phyloP scores from a whole-genome alignment of 2,888 invertebrate genomes.

The Meta bourneti region DNA sequence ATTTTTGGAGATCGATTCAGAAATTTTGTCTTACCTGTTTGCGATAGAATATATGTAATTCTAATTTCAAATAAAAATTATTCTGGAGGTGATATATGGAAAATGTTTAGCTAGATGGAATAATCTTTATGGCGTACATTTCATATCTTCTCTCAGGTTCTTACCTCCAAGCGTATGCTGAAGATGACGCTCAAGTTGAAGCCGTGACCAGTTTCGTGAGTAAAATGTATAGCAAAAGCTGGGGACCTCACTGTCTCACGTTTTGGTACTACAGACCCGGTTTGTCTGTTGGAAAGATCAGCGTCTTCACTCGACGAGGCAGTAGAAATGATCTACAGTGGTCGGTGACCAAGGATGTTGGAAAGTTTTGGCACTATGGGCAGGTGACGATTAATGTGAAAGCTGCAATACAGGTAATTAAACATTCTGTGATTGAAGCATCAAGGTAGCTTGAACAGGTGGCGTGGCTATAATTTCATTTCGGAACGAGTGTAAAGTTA shows the following conservation, averaged over 20 bases:
- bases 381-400: constrained; percentile 44
- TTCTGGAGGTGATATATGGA: background rate
- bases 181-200: background rate
- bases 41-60: background rate
- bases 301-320: constrained; percentile 6
- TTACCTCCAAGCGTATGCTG: constrained; percentile 61
- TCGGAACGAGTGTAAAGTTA: too few species aligned
- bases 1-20: background rate
- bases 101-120: too few species aligned
- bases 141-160: constrained; percentile 29
- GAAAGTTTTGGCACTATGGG: constrained; percentile 67
- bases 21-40: background rate
- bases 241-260: constrained; percentile 70
- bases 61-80: background rate
- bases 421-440: background rate
- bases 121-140: too few species aligned
- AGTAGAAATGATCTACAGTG: constrained; percentile 16
- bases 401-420: constrained; percentile 37
- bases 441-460: background rate
- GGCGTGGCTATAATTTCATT: too few species aligned
- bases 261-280: constrained; percentile 74
- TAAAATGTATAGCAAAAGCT: background rate
- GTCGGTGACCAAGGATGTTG: constrained; percentile 52
- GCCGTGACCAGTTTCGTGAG: constrained; percentile 46
- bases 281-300: constrained; percentile 50